Conservation (phyloP, 2,797 vertebrate species). For the Corythornis leucogaster region DNA sequence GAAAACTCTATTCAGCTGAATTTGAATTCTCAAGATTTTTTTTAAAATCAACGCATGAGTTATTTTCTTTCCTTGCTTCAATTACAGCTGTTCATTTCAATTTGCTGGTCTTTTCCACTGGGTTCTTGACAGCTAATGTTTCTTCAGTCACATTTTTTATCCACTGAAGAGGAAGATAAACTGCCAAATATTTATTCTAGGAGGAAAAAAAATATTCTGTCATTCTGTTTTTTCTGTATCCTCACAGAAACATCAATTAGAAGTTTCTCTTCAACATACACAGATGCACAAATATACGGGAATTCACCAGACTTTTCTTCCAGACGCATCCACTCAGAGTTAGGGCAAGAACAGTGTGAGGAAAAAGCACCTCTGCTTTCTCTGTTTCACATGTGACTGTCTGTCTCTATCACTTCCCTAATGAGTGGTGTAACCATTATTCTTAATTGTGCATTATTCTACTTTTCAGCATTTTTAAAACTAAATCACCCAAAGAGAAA, state of each 20-base stretch:
- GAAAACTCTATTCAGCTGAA: neutral
- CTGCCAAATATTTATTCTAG: neutral
- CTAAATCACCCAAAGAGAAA: constrained; percentile 7
- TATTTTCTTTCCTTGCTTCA: neutral
- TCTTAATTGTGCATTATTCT: neutral
- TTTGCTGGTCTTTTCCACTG: neutral
- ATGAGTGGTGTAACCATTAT: neutral
- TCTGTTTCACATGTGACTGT: neutral
- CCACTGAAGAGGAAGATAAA: neutral
- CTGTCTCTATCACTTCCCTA: neutral
- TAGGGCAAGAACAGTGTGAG: neutral
- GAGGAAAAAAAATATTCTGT: neutral
- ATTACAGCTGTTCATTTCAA: neutral
- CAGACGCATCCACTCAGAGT: neutral
- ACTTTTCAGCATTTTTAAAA: constrained; percentile 18
- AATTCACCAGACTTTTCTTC: neutral
- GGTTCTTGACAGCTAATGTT: neutral
- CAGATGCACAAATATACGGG: neutral
- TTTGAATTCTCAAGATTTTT: neutral
- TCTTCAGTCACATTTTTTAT: neutral
- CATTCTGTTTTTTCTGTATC: neutral
- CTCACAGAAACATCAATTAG: neutral
- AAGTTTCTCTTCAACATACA: neutral
- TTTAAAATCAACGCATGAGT: neutral
- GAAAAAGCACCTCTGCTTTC: neutral